Evolutionary conservation across 1,140 invertebrate species (phyloP).

Genomic region (Apolygus lucorum): DNA sequence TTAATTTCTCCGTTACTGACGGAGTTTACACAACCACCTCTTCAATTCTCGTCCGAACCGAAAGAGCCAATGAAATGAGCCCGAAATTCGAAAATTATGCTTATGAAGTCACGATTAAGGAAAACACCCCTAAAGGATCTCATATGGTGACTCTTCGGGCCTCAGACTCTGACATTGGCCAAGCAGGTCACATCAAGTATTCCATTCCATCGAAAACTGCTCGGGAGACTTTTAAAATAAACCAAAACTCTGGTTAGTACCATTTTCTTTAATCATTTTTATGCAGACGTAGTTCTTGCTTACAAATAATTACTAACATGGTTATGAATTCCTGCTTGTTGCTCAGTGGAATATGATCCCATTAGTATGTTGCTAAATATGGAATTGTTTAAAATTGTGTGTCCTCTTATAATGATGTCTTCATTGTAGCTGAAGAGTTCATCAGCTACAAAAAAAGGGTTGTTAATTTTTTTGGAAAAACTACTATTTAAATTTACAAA

Average conservation of each 20-base stretch:
- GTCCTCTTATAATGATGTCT: too few relatives aligned
- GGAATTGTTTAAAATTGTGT: too few relatives aligned
- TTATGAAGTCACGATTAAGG: conserved; percentile 62
- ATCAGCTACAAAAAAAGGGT: too few relatives aligned
- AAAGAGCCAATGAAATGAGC: conserved; percentile 66
- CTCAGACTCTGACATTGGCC: conserved; percentile 64
- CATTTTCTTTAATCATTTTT: too few relatives aligned
- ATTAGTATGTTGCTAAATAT: too few relatives aligned
- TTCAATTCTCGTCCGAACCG: conserved; percentile 62
- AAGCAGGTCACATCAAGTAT: neutral
- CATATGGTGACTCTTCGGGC: conserved; percentile 64
- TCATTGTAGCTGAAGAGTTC: too few relatives aligned
- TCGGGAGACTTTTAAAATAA: neutral
- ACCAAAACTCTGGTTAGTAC: conserved; percentile 9
- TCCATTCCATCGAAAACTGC: neutral
- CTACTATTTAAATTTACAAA: too few relatives aligned
- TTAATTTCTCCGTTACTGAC: conserved; percentile 84
- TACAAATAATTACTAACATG: too few relatives aligned
- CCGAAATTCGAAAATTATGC: conserved; percentile 64
- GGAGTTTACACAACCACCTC: conserved; percentile 79
- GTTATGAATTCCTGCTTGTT: too few relatives aligned
- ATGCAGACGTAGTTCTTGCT: too few relatives aligned
- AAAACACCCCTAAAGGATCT: conserved; percentile 68
- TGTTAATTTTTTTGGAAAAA: too few relatives aligned
- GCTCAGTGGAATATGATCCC: too few relatives aligned